Evolutionary conservation across 2,888 invertebrate species (phyloP), one percentile per base, ranked within the genome.

Genomic region (Phania funesta): DNA sequence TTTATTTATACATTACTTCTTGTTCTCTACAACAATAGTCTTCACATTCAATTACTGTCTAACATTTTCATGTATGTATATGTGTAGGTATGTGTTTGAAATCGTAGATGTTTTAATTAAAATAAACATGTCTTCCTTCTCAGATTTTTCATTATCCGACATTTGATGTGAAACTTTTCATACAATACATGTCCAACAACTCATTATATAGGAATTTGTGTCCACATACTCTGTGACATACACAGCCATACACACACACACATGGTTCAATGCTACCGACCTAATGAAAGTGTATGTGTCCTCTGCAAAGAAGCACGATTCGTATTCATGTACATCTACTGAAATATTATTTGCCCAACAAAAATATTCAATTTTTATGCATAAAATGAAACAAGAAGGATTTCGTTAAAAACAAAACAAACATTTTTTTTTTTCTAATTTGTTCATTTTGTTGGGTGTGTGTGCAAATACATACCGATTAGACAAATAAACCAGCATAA

Each of bases 41-140:
- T 13, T 2, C 8, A 38, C n/a, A 38, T 38, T 38, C 35, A 38
- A 38, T 38, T 13, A 38, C n/a, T 38, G 35, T 38, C n/a, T 11
- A 38, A 38, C 9, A 38, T 38, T 38, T 4, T 38, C 2, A 13
- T 13, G 11, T 38, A 11, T 9, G 35, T 13, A 4, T 38, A 13
- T 29, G 4, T 2, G 22, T 24, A 18, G 13, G 24, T 13, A 16
- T 48, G n/a, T 1, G 1, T 56, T 46, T 32, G 6, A 46, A 35
- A 3, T 75, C 18, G 22, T 60, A 32, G 9, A 41, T 60, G 50
- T 68, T 76, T 76, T 76, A 76, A 76, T 76, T 76, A 76, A 76
- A 62, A 52, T 68, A 52, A 67, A 68, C 32, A 76, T 62, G 52
- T 68, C 52, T 52, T 76, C 38, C 38, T 58, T 16, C 16, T 56